A percentile compares a stretch with the other conserved stretches of the same genome.
Evolutionary conservation across 2,888 invertebrate species (phyloP).

Genomic region (Spodoptera exigua): DNA sequence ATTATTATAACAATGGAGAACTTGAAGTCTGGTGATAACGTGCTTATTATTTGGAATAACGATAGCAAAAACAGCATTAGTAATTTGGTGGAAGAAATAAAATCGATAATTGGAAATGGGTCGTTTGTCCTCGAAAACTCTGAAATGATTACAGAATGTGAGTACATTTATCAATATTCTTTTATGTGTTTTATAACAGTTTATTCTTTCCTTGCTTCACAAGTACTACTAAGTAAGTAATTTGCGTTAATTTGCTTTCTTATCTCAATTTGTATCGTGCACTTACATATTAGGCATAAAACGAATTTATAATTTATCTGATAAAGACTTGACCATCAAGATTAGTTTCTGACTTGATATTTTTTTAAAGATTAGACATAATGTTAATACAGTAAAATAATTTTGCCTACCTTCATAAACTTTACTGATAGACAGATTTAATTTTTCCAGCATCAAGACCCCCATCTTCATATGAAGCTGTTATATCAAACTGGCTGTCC

Average conservation of each 20-base stretch:
- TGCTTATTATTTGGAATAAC: conserved; percentile 90
- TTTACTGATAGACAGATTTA: neutral
- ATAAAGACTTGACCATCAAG: too few relatives aligned
- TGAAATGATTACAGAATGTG: conserved; percentile 89
- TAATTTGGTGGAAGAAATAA: conserved; percentile 86
- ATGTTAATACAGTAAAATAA: too few relatives aligned
- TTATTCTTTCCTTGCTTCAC: neutral
- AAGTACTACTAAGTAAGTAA: neutral
- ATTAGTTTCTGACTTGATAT: too few relatives aligned
- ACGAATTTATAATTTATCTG: too few relatives aligned
- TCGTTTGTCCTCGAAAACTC: conserved; percentile 90
- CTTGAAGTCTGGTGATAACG: conserved; percentile 79
- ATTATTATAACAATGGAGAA: conserved; percentile 68
- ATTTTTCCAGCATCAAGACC: conserved; percentile 85
- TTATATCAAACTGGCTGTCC: conserved; percentile 87
- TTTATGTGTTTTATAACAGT: neutral
- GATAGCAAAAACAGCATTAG: conserved; percentile 84
- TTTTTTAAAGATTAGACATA: too few relatives aligned
- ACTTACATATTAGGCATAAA: too few relatives aligned
- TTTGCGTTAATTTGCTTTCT: too few relatives aligned
- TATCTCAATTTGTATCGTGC: too few relatives aligned
- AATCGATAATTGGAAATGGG: conserved; percentile 81
- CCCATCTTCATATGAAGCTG: conserved; percentile 90
- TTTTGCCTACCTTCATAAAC: neutral
- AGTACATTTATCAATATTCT: conserved; percentile 61